Percentiles rank a stretch among this genome's conserved stretches.
Conservation (phyloP, 2,888 invertebrate genomes). For the Ptychoptera contaminata region DNA sequence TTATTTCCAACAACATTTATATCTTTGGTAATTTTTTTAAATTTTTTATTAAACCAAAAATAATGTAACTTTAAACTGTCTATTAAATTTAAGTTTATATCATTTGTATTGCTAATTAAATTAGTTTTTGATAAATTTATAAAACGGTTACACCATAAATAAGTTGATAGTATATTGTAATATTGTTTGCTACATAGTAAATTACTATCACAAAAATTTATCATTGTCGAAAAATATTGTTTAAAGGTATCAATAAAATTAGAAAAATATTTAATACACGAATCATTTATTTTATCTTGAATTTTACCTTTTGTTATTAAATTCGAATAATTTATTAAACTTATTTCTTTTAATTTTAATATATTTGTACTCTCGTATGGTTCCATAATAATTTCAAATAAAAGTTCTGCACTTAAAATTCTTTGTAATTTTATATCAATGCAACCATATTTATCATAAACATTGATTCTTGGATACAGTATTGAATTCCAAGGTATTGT, state of each 20-base stretch:
- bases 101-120: no score
- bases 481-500: conserved; percentile 26
- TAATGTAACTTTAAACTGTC: conserved; percentile 51
- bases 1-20: no score
- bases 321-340: conserved; percentile 24
- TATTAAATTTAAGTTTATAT: conserved; percentile 35
- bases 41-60: conserved; percentile 56
- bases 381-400: conserved; percentile 16
- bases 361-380: conserved; percentile 12
- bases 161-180: conserved; percentile 12
- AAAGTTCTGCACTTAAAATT: conserved; percentile 17
- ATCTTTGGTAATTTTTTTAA: conserved; percentile 24
- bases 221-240: conserved; percentile 6
- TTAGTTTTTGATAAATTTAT: conserved; percentile 12
- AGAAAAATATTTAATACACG: conserved; percentile 18
- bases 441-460: conserved; percentile 16
- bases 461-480: conserved; percentile 23
- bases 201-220: conserved; percentile 7
- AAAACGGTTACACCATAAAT: conserved; percentile 25
- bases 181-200: conserved; percentile 24
- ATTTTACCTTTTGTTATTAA: conserved; percentile 17
- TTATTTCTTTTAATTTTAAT: conserved; percentile 16
- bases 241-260: conserved; percentile 11
- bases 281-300: conserved; percentile 22
- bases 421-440: conserved; percentile 10